phyloP scores from a whole-genome alignment of 2,797 vertebrate species.

The Pteropus rufus region DNA sequence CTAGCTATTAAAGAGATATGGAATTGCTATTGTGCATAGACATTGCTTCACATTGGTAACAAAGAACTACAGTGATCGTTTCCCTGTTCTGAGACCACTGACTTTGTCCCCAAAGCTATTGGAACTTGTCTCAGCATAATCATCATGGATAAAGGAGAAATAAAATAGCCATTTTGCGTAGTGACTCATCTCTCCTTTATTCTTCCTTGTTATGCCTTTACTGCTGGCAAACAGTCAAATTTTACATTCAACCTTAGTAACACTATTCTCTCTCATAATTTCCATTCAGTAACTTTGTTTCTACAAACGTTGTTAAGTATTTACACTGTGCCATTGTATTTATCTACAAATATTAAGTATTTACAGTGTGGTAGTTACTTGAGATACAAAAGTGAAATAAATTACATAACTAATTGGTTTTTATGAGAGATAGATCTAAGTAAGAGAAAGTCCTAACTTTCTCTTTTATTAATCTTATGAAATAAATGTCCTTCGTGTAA shows the following conservation, averaged over 20 bases:
- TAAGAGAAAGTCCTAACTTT: background rate
- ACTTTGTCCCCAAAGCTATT: background rate
- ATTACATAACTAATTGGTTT: background rate
- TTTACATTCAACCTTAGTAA: background rate
- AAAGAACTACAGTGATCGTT: background rate
- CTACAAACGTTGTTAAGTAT: background rate
- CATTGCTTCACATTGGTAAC: background rate
- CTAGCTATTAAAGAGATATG: background rate
- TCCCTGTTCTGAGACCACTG: background rate
- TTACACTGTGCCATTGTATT: background rate
- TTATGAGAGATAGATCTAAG: background rate
- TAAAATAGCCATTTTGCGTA: background rate
- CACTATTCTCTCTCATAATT: background rate
- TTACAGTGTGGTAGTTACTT: background rate
- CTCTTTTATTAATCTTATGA: background rate
- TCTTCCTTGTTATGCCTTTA: background rate
- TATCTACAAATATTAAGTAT: background rate
- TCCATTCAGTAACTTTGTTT: background rate
- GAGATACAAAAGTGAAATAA: background rate
- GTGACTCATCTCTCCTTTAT: background rate
- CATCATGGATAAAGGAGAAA: background rate
- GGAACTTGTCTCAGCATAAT: background rate
- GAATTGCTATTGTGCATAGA: background rate
- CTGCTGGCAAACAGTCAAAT: background rate
- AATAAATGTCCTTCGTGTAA: slow-evolving; percentile 10